These are phyloP conservation scores for Notodonta dromedarius DNA, from an alignment of 2,888 invertebrate genomes.

Conservation along the genomic window DNA sequence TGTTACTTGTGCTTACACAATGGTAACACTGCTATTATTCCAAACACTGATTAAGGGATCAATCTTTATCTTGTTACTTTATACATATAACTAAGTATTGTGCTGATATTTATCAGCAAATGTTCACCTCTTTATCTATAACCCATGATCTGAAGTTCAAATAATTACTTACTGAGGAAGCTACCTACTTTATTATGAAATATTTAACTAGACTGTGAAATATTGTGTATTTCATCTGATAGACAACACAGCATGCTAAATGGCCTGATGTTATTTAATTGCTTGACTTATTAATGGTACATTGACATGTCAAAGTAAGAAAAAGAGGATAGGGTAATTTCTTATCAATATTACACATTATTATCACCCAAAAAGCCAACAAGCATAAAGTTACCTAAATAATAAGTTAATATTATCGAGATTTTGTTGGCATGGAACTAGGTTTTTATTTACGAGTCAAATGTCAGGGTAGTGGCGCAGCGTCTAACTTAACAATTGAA, in stretches of 20 bases:
- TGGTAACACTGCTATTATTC: constrained; percentile 9
- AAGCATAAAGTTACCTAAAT: too few species aligned
- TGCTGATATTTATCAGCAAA: constrained; percentile 31
- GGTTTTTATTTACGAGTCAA: too few species aligned
- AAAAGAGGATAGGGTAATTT: too few species aligned
- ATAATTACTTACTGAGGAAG: constrained; percentile 22
- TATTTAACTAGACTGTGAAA: constrained; percentile 19
- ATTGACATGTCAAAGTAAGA: too few species aligned
- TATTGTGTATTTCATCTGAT: constrained; percentile 17
- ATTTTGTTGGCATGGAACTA: too few species aligned
- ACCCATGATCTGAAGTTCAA: constrained; percentile 44
- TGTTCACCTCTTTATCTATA: constrained; percentile 44
- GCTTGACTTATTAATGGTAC: too few species aligned
- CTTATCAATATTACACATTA: too few species aligned
- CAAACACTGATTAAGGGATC: constrained; percentile 19
- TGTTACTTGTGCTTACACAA: constrained; percentile 17
- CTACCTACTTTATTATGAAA: constrained; percentile 43
- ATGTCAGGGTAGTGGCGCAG: too few species aligned
- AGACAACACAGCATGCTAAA: neutral
- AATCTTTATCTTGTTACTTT: constrained; percentile 20
- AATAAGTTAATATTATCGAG: too few species aligned
- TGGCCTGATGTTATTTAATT: too few species aligned
- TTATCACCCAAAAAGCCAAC: too few species aligned
- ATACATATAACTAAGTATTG: constrained; percentile 19
- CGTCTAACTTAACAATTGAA: too few species aligned